Conservation (phyloP, 2,113 vertebrate species). For the Apaloderma vittatum region DNA sequence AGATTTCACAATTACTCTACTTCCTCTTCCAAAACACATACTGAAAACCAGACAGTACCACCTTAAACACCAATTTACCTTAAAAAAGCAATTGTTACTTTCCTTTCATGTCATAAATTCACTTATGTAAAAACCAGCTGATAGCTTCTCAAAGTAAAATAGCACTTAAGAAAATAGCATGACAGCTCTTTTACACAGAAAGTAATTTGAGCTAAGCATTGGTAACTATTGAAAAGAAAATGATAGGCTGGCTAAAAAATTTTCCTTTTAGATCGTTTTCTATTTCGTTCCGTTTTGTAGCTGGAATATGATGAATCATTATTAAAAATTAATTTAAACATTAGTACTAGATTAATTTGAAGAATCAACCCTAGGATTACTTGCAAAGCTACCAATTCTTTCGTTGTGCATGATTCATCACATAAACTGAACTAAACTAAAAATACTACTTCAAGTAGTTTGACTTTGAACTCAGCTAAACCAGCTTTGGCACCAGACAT, state of each 20-base stretch:
- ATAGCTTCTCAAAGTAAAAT: conserved; percentile 36
- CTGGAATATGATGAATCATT: background rate
- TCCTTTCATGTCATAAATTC: background rate
- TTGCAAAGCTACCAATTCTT: background rate
- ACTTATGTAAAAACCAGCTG: background rate
- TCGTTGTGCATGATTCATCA: background rate
- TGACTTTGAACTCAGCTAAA: background rate
- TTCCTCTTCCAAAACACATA: background rate
- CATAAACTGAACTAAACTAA: background rate
- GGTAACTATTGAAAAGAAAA: conserved; percentile 20
- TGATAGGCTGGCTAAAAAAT: conserved; percentile 19
- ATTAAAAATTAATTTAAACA: conserved; percentile 34
- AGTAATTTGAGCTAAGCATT: conserved; percentile 19
- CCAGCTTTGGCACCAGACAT: background rate
- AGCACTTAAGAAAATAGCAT: conserved; percentile 41
- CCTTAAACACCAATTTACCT: background rate
- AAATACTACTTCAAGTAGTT: background rate
- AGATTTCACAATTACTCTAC: background rate
- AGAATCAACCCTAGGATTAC: conserved; percentile 9
- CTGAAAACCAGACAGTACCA: background rate
- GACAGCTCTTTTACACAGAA: conserved; percentile 32
- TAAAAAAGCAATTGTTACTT: background rate
- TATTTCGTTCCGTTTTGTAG: conserved; percentile 33
- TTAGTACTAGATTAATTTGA: conserved; percentile 8
- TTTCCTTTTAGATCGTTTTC: background rate